Percentiles rank a stretch among this genome's conserved stretches.
phyloP scores from a whole-genome alignment of 2,797 vertebrate genomes.

The Chelmon rostratus region DNA sequence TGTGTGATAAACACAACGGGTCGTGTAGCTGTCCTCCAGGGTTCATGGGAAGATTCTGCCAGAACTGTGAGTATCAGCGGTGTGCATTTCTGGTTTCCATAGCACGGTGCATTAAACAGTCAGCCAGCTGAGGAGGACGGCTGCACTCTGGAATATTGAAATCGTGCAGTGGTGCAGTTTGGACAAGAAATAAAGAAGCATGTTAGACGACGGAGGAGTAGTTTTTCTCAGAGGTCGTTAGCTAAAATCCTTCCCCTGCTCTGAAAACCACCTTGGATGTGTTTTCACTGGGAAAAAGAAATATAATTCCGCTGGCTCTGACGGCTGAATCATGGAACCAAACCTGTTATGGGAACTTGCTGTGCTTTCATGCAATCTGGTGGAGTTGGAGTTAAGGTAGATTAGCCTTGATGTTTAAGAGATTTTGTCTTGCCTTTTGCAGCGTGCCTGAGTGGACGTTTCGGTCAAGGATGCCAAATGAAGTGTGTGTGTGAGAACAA shows the following conservation, averaged over 20 bases:
- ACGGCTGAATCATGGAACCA: slow-evolving; percentile 17
- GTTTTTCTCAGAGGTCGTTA: slow-evolving; percentile 27
- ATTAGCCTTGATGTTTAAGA: slow-evolving; percentile 38
- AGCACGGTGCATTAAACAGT: slow-evolving; percentile 40
- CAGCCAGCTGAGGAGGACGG: slow-evolving; percentile 21
- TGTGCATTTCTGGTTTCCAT: slow-evolving; percentile 44
- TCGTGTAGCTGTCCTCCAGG: slow-evolving; percentile 89
- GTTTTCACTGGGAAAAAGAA: slow-evolving; percentile 46
- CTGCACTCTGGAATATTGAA: slow-evolving; percentile 29
- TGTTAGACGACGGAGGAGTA: slow-evolving; percentile 24
- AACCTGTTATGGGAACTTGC: slow-evolving; percentile 54
- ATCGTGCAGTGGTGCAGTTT: slow-evolving; percentile 25
- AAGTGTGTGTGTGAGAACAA: slow-evolving; percentile 92
- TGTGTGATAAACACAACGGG: slow-evolving; percentile 88
- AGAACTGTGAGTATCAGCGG: slow-evolving; percentile 87
- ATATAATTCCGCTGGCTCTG: slow-evolving; percentile 31
- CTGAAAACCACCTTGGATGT: slow-evolving; percentile 28
- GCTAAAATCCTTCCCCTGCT: slow-evolving; percentile 23
- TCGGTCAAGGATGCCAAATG: slow-evolving; percentile 89
- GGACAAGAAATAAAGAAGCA: slow-evolving; percentile 46
- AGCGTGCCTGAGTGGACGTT: slow-evolving; percentile 91
- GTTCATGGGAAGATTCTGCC: slow-evolving; percentile 88
- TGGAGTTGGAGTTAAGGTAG: slow-evolving; percentile 31
- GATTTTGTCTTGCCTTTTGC: slow-evolving; percentile 4
- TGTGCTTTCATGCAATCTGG: slow-evolving; percentile 20